Evolutionary conservation across 2,113 vertebrate species (phyloP).

Genomic region (Tapirus terrestris): DNA sequence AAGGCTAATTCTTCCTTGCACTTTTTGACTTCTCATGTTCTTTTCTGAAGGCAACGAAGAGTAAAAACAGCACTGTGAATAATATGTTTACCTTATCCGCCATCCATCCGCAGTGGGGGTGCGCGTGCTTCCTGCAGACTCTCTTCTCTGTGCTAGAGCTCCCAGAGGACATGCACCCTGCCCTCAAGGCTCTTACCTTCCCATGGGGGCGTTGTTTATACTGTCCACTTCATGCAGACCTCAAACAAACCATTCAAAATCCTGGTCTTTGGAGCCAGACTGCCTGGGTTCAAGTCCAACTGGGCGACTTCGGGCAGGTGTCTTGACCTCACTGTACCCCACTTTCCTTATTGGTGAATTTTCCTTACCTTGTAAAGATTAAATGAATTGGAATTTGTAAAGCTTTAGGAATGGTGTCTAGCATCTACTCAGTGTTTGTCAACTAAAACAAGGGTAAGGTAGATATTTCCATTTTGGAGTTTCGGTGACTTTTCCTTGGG

Average conservation of each 20-base stretch:
- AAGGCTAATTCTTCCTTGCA: not conserved
- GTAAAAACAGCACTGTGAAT: not conserved
- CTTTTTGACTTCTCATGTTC: not conserved
- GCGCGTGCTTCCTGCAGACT: rapidly evolving
- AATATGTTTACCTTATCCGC: rapidly evolving
- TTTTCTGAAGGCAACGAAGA: rapidly evolving
- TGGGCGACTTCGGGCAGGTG: not conserved
- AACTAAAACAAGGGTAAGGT: not conserved
- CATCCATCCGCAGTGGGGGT: rapidly evolving
- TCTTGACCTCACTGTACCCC: not conserved
- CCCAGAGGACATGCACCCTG: rapidly evolving
- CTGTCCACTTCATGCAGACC: not conserved
- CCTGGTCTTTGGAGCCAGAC: not conserved
- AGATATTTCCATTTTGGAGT: not conserved
- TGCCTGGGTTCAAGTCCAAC: not conserved
- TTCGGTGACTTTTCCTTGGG: not conserved
- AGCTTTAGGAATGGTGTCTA: not conserved
- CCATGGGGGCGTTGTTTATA: rapidly evolving
- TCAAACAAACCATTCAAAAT: not conserved
- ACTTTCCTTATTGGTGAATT: not conserved
- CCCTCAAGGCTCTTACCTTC: no score
- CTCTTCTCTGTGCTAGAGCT: not conserved
- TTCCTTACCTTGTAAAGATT: not conserved
- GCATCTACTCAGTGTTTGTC: not conserved
- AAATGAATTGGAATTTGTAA: not conserved